A percentile compares a stretch with the other conserved stretches of the same genome.
Evolutionary conservation across 1,140 invertebrate genomes (phyloP).

Genomic region (Aplysia californica): DNA sequence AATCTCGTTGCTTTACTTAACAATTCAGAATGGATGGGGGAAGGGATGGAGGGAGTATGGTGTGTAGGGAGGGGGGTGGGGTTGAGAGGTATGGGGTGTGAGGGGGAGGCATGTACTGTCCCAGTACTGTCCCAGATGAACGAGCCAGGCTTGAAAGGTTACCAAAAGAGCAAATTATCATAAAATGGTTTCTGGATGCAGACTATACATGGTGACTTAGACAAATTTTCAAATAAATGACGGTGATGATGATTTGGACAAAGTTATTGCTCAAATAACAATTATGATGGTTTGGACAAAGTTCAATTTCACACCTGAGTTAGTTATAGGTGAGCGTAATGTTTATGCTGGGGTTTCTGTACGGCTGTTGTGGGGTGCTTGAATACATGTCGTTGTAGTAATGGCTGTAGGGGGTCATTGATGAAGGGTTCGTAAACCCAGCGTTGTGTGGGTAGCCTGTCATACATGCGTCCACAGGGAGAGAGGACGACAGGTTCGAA

Average conservation of each 20-base stretch:
- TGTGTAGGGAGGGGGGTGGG: no score
- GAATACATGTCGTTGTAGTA: constrained; percentile 15
- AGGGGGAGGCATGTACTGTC: no score
- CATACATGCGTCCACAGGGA: not conserved
- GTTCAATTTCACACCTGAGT: not conserved
- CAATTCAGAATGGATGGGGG: no score
- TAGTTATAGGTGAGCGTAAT: constrained; percentile 63
- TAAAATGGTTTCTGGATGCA: not conserved
- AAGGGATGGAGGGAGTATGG: no score
- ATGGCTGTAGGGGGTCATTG: not conserved
- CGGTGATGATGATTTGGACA: not conserved
- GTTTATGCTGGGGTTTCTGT: constrained; percentile 61
- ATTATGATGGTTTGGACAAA: not conserved
- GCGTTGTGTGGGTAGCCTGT: not conserved
- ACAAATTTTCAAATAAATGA: constrained; percentile 6
- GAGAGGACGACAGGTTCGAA: not conserved
- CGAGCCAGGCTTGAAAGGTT: not conserved
- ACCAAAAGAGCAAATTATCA: not conserved
- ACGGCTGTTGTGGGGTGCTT: constrained; percentile 32
- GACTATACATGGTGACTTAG: constrained; percentile 2
- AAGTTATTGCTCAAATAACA: not conserved
- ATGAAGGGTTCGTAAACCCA: not conserved
- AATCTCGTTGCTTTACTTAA: no score
- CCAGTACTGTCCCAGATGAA: no score
- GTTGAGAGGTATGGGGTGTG: no score